Conservation (phyloP, 2,113 vertebrate species). For the Dromiciops gliroides region DNA sequence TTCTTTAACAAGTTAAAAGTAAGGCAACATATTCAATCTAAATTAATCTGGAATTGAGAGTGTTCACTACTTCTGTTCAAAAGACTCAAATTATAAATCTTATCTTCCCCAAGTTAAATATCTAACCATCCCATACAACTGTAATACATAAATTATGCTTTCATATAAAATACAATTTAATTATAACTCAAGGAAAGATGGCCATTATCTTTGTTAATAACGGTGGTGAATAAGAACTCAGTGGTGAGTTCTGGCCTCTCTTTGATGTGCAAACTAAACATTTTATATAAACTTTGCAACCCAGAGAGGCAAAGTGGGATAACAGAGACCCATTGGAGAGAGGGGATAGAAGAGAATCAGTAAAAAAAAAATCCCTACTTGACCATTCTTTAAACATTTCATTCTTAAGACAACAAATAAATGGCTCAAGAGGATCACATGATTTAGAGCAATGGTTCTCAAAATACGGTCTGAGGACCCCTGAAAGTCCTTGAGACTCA, state of each 20-base stretch:
- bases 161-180: neutral
- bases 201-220: neutral
- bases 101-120: neutral
- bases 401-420: neutral
- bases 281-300: neutral
- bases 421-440: neutral
- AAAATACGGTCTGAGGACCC: neutral
- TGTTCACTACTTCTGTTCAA: neutral
- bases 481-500: neutral
- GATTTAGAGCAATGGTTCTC: neutral
- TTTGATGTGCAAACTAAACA: neutral
- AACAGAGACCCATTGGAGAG: neutral
- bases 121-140: neutral
- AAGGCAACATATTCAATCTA: neutral
- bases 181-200: neutral
- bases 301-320: neutral
- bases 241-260: neutral
- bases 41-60: neutral
- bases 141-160: neutral
- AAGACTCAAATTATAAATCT: neutral
- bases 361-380: neutral
- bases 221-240: neutral
- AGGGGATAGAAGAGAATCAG: neutral
- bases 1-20: neutral
- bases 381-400: neutral